phyloP scores from a whole-genome alignment of 2,113 vertebrate genomes.

The Ophiodon elongatus region DNA sequence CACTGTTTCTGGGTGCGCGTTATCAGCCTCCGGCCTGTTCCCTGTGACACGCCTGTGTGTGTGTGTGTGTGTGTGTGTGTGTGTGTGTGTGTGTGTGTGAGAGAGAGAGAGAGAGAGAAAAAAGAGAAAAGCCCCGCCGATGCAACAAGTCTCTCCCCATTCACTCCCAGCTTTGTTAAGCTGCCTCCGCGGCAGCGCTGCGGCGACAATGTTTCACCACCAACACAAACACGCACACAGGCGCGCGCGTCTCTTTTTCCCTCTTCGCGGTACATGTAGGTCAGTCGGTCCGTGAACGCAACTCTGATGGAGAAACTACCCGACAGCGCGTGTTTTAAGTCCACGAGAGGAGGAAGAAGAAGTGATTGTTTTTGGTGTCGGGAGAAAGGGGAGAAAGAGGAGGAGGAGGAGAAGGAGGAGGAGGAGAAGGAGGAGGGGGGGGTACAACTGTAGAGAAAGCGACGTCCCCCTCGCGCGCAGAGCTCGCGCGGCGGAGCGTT shows the following conservation, averaged over 20 bases:
- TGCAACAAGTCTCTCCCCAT: constrained; percentile 92
- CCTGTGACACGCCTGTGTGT: constrained; percentile 31
- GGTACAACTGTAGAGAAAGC: constrained; percentile 61
- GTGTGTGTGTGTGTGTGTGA: background rate
- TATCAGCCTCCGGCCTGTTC: constrained; percentile 69
- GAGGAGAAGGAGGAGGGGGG: background rate
- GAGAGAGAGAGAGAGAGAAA: background rate
- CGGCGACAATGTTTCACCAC: constrained; percentile 1
- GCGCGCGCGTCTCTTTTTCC: background rate
- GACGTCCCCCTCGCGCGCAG: constrained; percentile 32
- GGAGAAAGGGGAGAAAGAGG: constrained; percentile 6
- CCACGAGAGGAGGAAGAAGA: background rate
- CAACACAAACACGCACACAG: too few relatives aligned
- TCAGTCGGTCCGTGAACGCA: background rate
- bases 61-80: background rate
- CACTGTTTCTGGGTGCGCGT: constrained; percentile 42
- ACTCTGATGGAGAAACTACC: background rate
- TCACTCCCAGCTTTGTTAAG: constrained; percentile 92
- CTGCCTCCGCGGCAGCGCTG: constrained; percentile 46
- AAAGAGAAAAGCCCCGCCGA: constrained; percentile 76
- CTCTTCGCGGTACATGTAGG: background rate
- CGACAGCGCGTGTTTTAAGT: background rate
- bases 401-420: background rate
- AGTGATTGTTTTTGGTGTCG: constrained; percentile 40
- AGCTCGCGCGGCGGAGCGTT: constrained; percentile 13